phyloP scores from a whole-genome alignment of 2,888 invertebrate species.

The Cetonia aurata region DNA sequence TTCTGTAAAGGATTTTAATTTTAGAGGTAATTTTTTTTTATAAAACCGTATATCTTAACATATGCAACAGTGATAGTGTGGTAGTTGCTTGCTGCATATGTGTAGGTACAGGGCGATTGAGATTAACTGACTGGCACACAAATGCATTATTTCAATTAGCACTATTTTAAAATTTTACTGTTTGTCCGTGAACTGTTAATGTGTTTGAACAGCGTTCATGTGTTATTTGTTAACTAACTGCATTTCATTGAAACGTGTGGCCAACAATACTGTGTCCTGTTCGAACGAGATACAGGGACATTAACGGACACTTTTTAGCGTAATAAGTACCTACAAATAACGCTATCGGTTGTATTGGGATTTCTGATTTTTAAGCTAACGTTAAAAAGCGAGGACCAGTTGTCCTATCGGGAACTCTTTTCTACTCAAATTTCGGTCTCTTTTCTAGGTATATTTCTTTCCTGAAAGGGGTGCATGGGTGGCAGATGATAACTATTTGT shows the following conservation, averaged over 20 bases:
- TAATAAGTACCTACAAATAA: conserved; percentile 47
- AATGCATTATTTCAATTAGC: conserved; percentile 49
- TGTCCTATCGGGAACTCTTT: conserved; percentile 26
- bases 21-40: too few relatives aligned
- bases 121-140: conserved; percentile 40
- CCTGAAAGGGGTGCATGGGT: neutral
- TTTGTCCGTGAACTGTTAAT: conserved; percentile 48
- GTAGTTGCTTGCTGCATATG: neutral
- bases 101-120: conserved; percentile 23
- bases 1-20: too few relatives aligned
- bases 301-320: conserved; percentile 47
- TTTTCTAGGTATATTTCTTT: too few relatives aligned
- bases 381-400: conserved; percentile 36
- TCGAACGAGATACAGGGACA: conserved; percentile 38
- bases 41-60: too few relatives aligned
- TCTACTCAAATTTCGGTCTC: conserved; percentile 20
- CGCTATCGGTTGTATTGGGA: conserved; percentile 32
- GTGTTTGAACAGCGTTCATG: conserved; percentile 48
- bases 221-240: conserved; percentile 48
- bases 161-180: conserved; percentile 47
- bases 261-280: conserved; percentile 41
- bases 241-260: conserved; percentile 44
- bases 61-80: too few relatives aligned
- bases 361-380: conserved; percentile 33
- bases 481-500: conserved; percentile 3